These are phyloP conservation scores for Venturia canescens DNA, from an alignment of 1,140 invertebrate genomes.

Conservation along the genomic window DNA sequence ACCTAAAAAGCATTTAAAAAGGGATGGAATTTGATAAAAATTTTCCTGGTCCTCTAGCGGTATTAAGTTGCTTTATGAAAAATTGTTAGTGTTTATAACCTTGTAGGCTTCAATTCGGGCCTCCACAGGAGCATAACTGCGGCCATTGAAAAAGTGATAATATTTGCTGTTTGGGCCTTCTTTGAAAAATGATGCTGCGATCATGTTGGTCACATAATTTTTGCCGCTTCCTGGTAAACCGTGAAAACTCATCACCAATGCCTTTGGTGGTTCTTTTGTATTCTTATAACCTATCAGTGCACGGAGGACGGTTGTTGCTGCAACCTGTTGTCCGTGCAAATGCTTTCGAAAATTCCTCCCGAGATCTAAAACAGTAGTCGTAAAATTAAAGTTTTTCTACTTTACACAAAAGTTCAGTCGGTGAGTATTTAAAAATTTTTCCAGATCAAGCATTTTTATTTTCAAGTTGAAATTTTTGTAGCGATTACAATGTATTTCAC, in stretches of 20 bases:
- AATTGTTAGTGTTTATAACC: constrained; percentile 59
- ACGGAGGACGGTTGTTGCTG: constrained; percentile 75
- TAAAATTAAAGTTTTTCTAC: not conserved
- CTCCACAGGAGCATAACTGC: constrained; percentile 85
- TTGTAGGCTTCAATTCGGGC: constrained; percentile 75
- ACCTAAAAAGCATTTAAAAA: no score
- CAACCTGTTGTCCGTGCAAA: constrained; percentile 84
- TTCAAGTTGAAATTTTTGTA: not conserved
- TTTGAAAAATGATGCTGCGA: constrained; percentile 86
- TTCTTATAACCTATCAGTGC: constrained; percentile 79
- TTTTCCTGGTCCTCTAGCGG: no score
- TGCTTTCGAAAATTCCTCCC: constrained; percentile 58
- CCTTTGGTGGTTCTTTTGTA: constrained; percentile 78
- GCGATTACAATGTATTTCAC: no score
- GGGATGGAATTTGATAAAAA: no score
- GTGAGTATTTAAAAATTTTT: no score
- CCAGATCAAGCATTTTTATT: not conserved
- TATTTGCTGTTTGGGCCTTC: constrained; percentile 86
- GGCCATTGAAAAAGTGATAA: constrained; percentile 89
- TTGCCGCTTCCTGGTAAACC: constrained; percentile 91
- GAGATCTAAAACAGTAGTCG: constrained; percentile 66
- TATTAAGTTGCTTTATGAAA: no score
- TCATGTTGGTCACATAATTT: constrained; percentile 90
- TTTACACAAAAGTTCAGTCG: not conserved
- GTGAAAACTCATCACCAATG: constrained; percentile 87